phyloP scores from a whole-genome alignment of 2,888 invertebrate species.

The Lucinisca nassula region DNA sequence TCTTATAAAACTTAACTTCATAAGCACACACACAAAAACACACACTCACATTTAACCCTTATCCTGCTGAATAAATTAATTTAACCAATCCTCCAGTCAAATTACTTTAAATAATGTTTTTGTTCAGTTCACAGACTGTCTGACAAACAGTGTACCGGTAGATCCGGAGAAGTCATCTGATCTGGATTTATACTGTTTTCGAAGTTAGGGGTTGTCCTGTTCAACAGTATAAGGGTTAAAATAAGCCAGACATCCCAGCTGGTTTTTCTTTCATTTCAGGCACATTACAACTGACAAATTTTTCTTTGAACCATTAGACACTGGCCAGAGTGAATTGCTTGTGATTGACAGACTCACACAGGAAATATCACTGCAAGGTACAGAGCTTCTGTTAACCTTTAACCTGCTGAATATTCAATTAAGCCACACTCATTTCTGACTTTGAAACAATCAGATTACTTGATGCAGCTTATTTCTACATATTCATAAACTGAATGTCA shows the following conservation, averaged over 20 bases:
- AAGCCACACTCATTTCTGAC: no score
- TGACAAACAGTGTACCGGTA: not conserved
- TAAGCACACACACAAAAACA: no score
- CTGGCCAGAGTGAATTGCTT: conserved; percentile 92
- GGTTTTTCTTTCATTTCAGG: conserved; percentile 67
- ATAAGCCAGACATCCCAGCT: not conserved
- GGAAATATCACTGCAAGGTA: conserved; percentile 91
- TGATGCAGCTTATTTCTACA: not conserved
- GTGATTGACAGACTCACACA: conserved; percentile 95
- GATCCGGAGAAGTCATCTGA: not conserved
- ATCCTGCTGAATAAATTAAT: no score
- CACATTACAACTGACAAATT: conserved; percentile 97
- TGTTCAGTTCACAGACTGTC: not conserved
- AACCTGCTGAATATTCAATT: no score
- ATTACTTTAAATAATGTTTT: not conserved
- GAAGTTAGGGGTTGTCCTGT: no score
- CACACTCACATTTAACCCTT: no score
- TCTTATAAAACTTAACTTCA: no score
- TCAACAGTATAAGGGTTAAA: not conserved
- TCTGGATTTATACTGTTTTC: not conserved
- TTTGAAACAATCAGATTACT: no score
- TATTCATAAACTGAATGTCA: not conserved
- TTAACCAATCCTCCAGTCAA: not conserved
- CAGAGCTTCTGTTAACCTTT: no score
- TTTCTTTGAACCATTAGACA: conserved; percentile 94